These are phyloP conservation scores for Sander vitreus DNA, from an alignment of 2,113 vertebrate genomes.

Conservation along the genomic window DNA sequence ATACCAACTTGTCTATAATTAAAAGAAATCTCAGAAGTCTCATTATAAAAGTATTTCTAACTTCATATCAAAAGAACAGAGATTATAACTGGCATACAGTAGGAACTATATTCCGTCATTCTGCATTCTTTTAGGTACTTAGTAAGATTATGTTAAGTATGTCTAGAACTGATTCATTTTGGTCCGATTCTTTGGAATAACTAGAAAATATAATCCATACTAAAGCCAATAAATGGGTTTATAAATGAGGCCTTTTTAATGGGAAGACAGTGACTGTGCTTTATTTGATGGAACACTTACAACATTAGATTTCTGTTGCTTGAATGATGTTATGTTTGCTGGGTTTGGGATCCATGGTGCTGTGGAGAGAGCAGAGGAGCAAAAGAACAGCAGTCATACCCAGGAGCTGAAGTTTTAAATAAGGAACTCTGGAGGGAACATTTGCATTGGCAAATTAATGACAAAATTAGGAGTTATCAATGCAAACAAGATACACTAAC, in stretches of 20 bases:
- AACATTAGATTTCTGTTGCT: slow-evolving; percentile 25
- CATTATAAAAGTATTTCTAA: too few relatives aligned
- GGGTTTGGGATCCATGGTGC: slow-evolving; percentile 23
- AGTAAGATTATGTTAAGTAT: neutral
- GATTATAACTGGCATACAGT: neutral
- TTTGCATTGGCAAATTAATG: neutral
- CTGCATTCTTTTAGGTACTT: neutral
- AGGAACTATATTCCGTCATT: neutral
- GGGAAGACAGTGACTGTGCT: neutral
- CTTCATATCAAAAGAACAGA: too few relatives aligned
- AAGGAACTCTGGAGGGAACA: neutral
- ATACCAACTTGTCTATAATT: neutral
- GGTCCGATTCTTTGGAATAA: neutral
- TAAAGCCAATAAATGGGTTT: neutral
- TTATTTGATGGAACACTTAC: slow-evolving; percentile 47
- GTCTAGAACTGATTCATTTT: neutral
- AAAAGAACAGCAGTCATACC: neutral
- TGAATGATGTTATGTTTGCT: neutral
- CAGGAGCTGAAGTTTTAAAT: neutral
- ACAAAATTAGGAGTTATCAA: neutral
- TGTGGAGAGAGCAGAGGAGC: slow-evolving; percentile 29
- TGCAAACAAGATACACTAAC: slow-evolving; percentile 50
- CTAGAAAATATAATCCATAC: neutral
- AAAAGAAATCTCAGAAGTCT: too few relatives aligned
- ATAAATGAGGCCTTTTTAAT: neutral